Conservation (phyloP, 2,113 vertebrate species). For the Redunca redunca region DNA sequence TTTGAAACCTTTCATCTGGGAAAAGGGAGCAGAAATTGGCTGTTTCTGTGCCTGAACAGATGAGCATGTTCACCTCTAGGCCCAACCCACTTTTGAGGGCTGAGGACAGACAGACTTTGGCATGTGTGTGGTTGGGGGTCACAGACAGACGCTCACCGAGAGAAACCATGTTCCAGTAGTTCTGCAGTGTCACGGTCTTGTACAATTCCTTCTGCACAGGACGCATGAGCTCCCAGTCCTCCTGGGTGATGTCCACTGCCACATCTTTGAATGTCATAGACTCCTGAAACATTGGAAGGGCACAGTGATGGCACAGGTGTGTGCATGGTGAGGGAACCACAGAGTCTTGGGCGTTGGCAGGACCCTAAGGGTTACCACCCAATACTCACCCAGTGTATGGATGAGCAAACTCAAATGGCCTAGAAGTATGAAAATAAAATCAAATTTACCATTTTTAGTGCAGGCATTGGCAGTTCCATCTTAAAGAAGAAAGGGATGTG, state of each 20-base stretch:
- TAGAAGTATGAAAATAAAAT: neutral
- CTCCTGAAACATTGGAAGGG: slow-evolving; percentile 51
- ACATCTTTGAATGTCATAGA: slow-evolving; percentile 69
- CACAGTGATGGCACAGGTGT: neutral
- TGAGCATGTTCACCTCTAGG: neutral
- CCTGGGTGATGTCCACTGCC: slow-evolving; percentile 69
- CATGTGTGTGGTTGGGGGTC: neutral
- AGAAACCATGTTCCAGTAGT: slow-evolving; percentile 75
- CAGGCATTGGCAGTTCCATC: neutral
- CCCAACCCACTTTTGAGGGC: neutral
- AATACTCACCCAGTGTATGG: neutral
- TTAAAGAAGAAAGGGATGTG: neutral
- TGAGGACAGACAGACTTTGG: neutral
- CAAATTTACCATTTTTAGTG: neutral
- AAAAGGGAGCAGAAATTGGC: neutral
- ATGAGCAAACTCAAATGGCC: neutral
- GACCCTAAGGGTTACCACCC: neutral
- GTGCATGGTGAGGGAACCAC: neutral
- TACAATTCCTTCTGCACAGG: slow-evolving; percentile 68
- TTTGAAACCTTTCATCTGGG: neutral
- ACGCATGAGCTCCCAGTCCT: slow-evolving; percentile 73
- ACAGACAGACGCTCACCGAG: slow-evolving; percentile 46
- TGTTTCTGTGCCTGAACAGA: neutral
- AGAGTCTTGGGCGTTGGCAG: neutral
- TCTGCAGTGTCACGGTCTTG: slow-evolving; percentile 68